Evolutionary conservation across 23 tunicate genomes (phyloP).

Genomic region (Styela plicata): DNA sequence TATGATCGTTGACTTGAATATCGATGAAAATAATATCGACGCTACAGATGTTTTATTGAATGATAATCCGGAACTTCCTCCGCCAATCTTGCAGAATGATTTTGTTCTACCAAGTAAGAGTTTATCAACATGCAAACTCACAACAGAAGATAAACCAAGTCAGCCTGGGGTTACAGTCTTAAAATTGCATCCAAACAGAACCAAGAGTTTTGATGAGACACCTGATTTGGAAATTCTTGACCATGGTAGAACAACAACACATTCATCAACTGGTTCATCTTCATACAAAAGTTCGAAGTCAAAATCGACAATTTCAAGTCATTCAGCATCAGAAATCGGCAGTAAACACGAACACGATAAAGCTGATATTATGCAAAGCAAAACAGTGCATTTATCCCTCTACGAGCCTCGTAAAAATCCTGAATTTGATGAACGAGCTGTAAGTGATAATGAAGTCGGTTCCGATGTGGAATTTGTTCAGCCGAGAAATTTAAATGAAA

Average conservation of each 20-base stretch:
- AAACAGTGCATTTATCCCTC: slow-evolving; percentile 60
- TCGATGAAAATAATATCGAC: not conserved
- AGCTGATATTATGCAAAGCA: not conserved
- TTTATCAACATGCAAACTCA: not conserved
- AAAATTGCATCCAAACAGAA: not conserved
- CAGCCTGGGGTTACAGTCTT: not conserved
- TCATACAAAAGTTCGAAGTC: too few relatives aligned
- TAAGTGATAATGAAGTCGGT: slow-evolving; percentile 62
- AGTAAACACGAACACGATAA: not conserved
- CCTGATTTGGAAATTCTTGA: not conserved
- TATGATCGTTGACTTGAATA: not conserved
- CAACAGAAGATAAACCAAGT: not conserved
- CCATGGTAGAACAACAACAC: not conserved
- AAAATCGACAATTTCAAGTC: not conserved
- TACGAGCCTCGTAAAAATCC: slow-evolving; percentile 30
- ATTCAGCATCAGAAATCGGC: not conserved
- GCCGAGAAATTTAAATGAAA: slow-evolving; percentile 50
- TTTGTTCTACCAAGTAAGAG: not conserved
- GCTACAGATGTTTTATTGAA: not conserved
- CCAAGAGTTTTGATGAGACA: not conserved
- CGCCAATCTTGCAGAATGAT: not conserved
- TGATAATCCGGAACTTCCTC: not conserved
- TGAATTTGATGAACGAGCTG: slow-evolving; percentile 38
- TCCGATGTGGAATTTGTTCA: slow-evolving; percentile 71
- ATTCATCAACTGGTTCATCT: not conserved